These are phyloP conservation scores for Ennomos fuscantarius DNA, from an alignment of 2,888 invertebrate species.

Conservation along the genomic window DNA sequence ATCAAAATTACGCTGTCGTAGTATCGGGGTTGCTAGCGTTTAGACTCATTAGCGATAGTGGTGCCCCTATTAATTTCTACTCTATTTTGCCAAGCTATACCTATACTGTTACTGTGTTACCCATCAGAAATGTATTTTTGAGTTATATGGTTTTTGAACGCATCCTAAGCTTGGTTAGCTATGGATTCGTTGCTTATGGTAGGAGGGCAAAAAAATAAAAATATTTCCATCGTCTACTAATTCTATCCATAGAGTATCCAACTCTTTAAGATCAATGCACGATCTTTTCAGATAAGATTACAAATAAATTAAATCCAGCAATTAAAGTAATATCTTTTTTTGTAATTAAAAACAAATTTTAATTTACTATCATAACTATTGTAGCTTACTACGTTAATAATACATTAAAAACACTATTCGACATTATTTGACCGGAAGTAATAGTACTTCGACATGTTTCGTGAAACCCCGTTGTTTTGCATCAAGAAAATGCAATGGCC, in stretches of 20 bases:
- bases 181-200: slow-evolving; percentile 30
- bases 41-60: no score
- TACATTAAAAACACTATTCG: no score
- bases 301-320: no score
- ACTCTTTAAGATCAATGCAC: background rate
- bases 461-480: slow-evolving; percentile 88
- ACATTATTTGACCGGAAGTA: slow-evolving; percentile 67
- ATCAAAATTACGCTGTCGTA: no score
- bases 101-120: no score
- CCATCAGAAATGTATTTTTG: no score
- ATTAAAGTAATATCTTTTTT: background rate
- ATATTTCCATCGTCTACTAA: slow-evolving; percentile 33
- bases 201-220: slow-evolving; percentile 23
- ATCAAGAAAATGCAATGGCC: slow-evolving; percentile 93
- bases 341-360: background rate
- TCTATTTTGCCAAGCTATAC: no score
- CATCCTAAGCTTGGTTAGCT: slow-evolving; percentile 13
- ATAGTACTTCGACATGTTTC: slow-evolving; percentile 72
- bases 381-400: no score
- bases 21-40: no score
- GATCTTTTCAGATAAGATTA: no score
- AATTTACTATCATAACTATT: background rate
- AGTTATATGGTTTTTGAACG: slow-evolving; percentile 35
- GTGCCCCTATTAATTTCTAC: no score
- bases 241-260: slow-evolving; percentile 41